Conservation (phyloP, 2,797 vertebrate genomes). For the Paguma larvata region DNA sequence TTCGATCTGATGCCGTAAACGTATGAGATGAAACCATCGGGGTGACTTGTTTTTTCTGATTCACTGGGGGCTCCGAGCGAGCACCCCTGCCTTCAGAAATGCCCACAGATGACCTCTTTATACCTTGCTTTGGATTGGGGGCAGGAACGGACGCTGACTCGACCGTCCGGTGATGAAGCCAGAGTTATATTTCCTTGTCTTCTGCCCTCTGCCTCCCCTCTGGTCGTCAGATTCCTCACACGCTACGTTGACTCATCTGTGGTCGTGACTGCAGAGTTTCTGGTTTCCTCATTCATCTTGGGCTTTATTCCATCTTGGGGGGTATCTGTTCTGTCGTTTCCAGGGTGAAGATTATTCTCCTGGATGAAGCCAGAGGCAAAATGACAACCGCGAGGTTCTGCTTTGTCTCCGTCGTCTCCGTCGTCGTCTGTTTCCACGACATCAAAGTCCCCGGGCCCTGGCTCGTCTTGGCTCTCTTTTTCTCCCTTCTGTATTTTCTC, state of each 20-base stretch:
- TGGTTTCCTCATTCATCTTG: not conserved
- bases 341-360: not conserved
- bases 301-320: not conserved
- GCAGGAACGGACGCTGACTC: accelerated
- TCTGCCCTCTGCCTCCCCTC: not conserved
- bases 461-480: not conserved
- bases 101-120: not conserved
- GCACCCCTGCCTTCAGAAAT: not conserved
- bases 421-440: not conserved
- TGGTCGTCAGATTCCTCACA: not conserved
- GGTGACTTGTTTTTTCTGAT: not conserved
- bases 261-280: not conserved
- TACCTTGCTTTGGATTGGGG: not conserved
- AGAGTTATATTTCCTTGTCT: not conserved
- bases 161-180: not conserved
- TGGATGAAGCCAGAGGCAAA: not conserved
- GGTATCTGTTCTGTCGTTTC: not conserved
- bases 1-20: not conserved
- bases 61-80: not conserved
- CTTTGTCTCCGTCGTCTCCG: not conserved
- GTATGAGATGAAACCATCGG: not conserved
- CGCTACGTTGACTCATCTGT: not conserved
- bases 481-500: slow-evolving; percentile 4
- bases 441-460: not conserved
- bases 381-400: not conserved